Evolutionary conservation across 2,888 invertebrate genomes (phyloP).

Genomic region (Syrista parreyssii): DNA sequence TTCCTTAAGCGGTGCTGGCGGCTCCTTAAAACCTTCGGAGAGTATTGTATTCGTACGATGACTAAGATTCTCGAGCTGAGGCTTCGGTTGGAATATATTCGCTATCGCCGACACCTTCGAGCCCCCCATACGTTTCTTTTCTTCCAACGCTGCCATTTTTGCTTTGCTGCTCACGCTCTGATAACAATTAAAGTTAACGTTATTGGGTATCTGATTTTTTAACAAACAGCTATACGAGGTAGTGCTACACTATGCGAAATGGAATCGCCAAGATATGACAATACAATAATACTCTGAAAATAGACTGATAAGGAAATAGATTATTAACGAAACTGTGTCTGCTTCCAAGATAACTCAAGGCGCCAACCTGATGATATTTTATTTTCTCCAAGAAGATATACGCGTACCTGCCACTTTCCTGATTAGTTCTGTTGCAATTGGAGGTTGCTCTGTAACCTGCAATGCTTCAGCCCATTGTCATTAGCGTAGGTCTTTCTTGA

Average conservation of each 20-base stretch:
- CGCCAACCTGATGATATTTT: not conserved
- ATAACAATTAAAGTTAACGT: not conserved
- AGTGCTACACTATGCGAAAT: not conserved
- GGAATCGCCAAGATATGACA: not conserved
- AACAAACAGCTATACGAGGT: not conserved
- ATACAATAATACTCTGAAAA: not conserved
- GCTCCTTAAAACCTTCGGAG: constrained; percentile 62
- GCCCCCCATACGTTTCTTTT: constrained; percentile 75
- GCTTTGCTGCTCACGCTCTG: constrained; percentile 12
- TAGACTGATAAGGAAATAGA: not conserved
- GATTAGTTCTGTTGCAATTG: constrained; percentile 9
- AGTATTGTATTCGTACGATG: constrained; percentile 55
- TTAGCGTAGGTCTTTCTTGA: constrained; percentile 37
- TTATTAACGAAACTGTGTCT: not conserved
- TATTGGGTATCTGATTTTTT: not conserved
- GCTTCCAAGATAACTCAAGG: not conserved
- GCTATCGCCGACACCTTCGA: constrained; percentile 92
- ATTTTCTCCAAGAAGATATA: not conserved
- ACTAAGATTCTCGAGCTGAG: constrained; percentile 57
- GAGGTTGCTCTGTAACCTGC: constrained; percentile 16
- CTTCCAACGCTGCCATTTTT: constrained; percentile 74
- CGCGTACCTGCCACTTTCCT: not conserved
- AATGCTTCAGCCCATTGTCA: constrained; percentile 59
- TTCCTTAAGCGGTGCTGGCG: constrained; percentile 64
- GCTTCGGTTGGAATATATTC: constrained; percentile 83